phyloP scores from a whole-genome alignment of 2,797 vertebrate species.

The Myotis planiceps region DNA sequence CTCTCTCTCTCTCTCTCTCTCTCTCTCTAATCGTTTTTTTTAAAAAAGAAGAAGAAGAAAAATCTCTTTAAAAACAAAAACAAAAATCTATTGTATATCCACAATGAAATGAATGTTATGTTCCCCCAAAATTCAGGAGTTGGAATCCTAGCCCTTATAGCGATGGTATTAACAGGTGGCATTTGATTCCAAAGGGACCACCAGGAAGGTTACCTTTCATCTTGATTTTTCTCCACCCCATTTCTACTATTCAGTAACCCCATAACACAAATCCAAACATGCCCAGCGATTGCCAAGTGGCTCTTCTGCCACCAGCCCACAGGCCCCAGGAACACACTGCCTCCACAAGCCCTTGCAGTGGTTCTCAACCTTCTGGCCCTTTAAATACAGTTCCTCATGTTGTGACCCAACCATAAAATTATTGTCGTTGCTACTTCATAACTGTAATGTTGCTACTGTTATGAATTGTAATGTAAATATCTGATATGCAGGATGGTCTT shows the following conservation, averaged over 20 bases:
- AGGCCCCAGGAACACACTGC: neutral
- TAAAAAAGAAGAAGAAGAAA: too few relatives aligned
- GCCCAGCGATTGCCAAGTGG: neutral
- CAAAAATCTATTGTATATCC: neutral
- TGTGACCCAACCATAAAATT: too few relatives aligned
- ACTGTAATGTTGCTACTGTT: too few relatives aligned
- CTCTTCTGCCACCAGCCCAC: neutral
- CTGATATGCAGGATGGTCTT: too few relatives aligned
- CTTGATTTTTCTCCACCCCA: too few relatives aligned
- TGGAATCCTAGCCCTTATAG: neutral
- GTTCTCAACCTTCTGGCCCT: too few relatives aligned
- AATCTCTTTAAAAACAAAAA: neutral
- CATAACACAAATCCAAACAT: accelerated
- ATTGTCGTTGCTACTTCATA: too few relatives aligned
- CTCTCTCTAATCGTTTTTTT: too few relatives aligned
- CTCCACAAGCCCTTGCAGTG: neutral
- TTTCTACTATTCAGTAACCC: neutral
- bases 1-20: neutral
- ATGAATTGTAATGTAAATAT: too few relatives aligned
- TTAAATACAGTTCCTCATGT: too few relatives aligned
- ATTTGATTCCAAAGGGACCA: neutral
- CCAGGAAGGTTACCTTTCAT: neutral
- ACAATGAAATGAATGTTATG: neutral
- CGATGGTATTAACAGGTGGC: neutral
- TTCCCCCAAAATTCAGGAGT: neutral